Evolutionary conservation across 1,140 invertebrate genomes (phyloP).

Genomic region (Brachionus sp.): DNA sequence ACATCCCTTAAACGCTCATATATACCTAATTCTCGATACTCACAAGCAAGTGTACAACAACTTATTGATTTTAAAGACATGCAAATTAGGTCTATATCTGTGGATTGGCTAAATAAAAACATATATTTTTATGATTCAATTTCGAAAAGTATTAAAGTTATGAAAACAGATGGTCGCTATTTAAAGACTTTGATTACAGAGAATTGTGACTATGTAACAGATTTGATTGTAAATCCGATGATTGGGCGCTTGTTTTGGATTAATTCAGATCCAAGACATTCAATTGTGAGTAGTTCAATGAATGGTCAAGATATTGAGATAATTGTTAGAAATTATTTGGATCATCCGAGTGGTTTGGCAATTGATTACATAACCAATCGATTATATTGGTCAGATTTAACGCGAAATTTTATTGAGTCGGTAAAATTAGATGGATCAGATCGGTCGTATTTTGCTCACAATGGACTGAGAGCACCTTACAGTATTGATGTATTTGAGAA

Average conservation of each 20-base stretch:
- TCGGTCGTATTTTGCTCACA: conserved; percentile 68
- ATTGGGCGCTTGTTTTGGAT: conserved; percentile 28
- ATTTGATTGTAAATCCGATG: neutral
- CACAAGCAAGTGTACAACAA: neutral
- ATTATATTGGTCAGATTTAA: conserved; percentile 91
- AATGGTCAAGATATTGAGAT: conserved; percentile 79
- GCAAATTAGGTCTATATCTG: conserved; percentile 75
- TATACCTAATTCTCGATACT: neutral
- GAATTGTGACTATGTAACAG: neutral
- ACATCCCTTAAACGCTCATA: neutral
- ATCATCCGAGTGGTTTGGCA: conserved; percentile 75
- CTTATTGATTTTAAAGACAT: conserved; percentile 19
- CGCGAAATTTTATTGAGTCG: conserved; percentile 83
- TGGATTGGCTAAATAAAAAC: conserved; percentile 95
- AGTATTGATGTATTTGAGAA: conserved; percentile 89
- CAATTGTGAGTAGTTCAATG: conserved; percentile 87
- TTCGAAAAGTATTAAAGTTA: neutral
- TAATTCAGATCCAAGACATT: conserved; percentile 46
- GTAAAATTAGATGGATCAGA: conserved; percentile 78
- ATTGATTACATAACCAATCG: conserved; percentile 59
- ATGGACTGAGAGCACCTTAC: conserved; percentile 72
- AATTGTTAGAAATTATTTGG: conserved; percentile 73
- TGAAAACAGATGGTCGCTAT: conserved; percentile 31
- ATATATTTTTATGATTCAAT: conserved; percentile 88
- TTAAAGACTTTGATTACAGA: conserved; percentile 44